A percentile compares a stretch with the other conserved stretches of the same genome.
phyloP scores from a whole-genome alignment of 2,113 vertebrate species.

The Hiodon tergisus region DNA sequence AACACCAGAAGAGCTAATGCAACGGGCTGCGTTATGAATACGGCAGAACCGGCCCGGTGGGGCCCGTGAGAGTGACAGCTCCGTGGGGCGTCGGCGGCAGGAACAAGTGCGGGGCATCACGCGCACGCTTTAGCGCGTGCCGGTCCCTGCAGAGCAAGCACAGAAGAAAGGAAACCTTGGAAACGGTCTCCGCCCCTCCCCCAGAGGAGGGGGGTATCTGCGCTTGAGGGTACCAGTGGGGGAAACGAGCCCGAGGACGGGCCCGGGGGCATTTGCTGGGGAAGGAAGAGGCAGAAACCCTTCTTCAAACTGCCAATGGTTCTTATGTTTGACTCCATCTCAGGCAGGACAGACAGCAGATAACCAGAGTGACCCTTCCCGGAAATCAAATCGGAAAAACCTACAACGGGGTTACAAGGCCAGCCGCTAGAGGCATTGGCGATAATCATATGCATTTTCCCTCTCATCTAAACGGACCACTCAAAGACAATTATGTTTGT shows the following conservation, averaged over 20 bases:
- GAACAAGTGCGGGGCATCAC: constrained; percentile 24
- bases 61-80: not conserved
- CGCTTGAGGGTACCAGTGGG: no score
- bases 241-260: not conserved
- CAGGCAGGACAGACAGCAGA: not conserved
- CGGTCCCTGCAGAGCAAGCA: no score
- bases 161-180: not conserved
- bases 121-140: no score
- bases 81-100: constrained; percentile 21
- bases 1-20: not conserved
- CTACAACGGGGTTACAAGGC: not conserved
- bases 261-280: not conserved
- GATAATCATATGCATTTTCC: constrained; percentile 2
- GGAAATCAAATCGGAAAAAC: not conserved
- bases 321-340: not conserved
- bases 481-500: constrained; percentile 3
- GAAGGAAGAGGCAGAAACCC: not conserved
- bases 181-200: not conserved
- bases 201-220: no score
- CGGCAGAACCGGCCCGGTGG: not conserved
- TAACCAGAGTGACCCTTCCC: not conserved
- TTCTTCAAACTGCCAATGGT: constrained; percentile 2
- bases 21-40: not conserved
- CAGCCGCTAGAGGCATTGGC: not conserved
- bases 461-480: not conserved